Conservation (phyloP, 1,140 invertebrate genomes). For the Drosophila willistoni region DNA sequence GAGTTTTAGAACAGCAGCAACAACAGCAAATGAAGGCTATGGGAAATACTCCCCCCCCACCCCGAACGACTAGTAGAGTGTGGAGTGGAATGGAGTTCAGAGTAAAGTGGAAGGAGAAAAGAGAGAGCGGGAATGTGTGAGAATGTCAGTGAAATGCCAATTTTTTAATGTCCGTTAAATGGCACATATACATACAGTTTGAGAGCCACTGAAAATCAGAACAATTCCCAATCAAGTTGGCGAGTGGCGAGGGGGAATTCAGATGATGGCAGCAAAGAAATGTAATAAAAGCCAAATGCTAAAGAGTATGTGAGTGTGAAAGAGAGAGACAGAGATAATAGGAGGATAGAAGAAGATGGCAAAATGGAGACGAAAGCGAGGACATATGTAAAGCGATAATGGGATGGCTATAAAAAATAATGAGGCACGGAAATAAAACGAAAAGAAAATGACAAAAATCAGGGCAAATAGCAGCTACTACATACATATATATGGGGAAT, state of each 20-base stretch:
- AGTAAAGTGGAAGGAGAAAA: neutral
- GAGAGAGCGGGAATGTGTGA: conserved; percentile 25
- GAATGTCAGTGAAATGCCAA: conserved; percentile 37
- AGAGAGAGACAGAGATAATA: neutral
- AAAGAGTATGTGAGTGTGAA: neutral
- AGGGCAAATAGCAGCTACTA: conserved; percentile 30
- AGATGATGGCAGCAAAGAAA: conserved; percentile 19
- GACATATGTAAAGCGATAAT: conserved; percentile 70
- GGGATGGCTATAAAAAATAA: conserved; percentile 69
- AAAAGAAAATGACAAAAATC: conserved; percentile 29
- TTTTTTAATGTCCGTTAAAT: conserved; percentile 69
- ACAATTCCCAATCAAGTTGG: conserved; percentile 5
- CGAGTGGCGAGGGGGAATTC: neutral
- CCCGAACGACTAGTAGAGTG: no score
- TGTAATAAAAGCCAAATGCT: conserved; percentile 51
- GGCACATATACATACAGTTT: conserved; percentile 57
- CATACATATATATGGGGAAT: conserved; percentile 3
- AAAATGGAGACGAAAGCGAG: neutral
- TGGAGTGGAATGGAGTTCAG: neutral
- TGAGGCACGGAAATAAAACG: conserved; percentile 49
- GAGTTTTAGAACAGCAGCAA: conserved; percentile 13
- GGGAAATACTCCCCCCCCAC: neutral
- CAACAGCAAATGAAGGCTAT: conserved; percentile 11
- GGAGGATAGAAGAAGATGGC: no score
- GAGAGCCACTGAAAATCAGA: conserved; percentile 35